A percentile compares a stretch with the other conserved stretches of the same genome.
phyloP scores from a whole-genome alignment of 2,113 vertebrate species.

The Strix aluco region DNA sequence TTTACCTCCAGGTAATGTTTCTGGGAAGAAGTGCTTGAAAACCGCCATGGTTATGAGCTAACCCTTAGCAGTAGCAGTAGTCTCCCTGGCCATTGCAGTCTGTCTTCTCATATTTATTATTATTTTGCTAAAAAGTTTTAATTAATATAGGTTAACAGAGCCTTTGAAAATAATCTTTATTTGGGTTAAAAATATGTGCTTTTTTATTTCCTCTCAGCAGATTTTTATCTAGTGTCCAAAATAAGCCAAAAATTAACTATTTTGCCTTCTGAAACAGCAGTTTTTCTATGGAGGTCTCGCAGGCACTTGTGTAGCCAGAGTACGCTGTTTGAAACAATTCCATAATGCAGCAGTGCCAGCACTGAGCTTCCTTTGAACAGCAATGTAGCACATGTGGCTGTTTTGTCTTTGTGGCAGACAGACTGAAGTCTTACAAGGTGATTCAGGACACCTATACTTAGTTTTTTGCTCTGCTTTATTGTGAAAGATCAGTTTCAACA shows the following conservation, averaged over 20 bases:
- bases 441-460: neutral
- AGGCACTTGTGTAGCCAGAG: neutral
- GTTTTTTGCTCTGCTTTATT: neutral
- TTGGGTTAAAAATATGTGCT: neutral
- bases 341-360: neutral
- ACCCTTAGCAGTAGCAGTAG: neutral
- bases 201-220: neutral
- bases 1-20: neutral
- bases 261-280: neutral
- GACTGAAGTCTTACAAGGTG: neutral
- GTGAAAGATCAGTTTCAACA: neutral
- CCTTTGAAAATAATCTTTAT: neutral
- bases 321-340: neutral
- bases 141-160: neutral
- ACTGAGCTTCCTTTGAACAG: neutral
- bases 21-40: neutral
- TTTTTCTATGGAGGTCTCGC: neutral
- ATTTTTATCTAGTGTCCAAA: neutral
- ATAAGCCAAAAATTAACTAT: neutral
- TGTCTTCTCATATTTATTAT: neutral
- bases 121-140: neutral
- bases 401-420: neutral
- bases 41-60: neutral
- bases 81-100: neutral
- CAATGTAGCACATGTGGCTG: neutral